phyloP scores from a whole-genome alignment of 2,113 vertebrate species.

The Pterocles orientalis region DNA sequence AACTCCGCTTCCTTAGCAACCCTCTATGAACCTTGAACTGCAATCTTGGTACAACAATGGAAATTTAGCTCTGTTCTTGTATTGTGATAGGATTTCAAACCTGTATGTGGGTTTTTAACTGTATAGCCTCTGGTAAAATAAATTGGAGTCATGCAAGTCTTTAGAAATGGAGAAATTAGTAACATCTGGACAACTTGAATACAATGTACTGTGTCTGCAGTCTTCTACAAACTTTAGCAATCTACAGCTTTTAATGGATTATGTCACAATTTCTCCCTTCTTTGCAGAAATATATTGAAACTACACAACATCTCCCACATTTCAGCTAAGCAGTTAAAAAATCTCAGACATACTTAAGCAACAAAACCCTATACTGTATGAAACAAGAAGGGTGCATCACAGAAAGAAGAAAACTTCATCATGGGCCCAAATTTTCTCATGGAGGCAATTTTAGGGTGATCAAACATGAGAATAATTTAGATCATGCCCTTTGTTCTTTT shows the following conservation, averaged over 20 bases:
- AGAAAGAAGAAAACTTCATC: not conserved
- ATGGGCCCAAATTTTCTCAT: not conserved
- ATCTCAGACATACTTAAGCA: not conserved
- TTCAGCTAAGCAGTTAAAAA: not conserved
- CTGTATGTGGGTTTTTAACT: not conserved
- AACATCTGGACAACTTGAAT: not conserved
- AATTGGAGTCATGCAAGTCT: not conserved
- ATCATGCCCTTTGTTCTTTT: not conserved
- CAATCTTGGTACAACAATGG: not conserved
- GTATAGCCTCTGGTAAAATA: not conserved
- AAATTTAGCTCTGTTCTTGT: not conserved
- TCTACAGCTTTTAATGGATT: not conserved
- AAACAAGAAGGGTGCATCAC: not conserved
- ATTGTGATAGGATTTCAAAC: not conserved
- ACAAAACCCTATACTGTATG: not conserved
- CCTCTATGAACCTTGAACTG: not conserved
- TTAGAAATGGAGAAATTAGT: not conserved
- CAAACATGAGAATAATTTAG: not conserved
- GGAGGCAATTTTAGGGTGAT: not conserved
- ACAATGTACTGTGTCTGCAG: not conserved
- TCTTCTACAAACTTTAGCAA: not conserved
- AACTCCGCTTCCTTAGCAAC: not conserved
- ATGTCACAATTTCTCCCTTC: not conserved
- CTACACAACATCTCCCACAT: not conserved
- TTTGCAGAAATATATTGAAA: not conserved